Evolutionary conservation across 2,888 invertebrate species (phyloP), one percentile per base, ranked within the genome.

Genomic region (Caenorhabditis sp.): DNA sequence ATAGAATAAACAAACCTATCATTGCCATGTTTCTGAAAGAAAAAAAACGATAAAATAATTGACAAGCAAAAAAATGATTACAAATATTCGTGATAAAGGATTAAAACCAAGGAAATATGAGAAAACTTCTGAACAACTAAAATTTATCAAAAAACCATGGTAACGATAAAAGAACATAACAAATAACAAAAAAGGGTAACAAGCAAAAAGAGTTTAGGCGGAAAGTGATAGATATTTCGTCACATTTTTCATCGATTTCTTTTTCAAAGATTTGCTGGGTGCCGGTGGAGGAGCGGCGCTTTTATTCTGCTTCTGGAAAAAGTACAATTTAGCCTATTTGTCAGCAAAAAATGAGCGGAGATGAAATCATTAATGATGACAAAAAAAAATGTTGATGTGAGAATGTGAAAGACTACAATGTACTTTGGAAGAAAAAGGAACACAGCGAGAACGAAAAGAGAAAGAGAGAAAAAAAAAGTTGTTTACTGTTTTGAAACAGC

Each of bases 161-260:
- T 25, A 26, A 60, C 17, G 12, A 8, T n/a, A 60, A 49, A 60
- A 60, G 14, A 60, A 1, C 17, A 20, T 60, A 60, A 60, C 49
- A 60, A 60, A 60, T 31, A 60, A 60, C 31, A 49, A 53, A n/a
- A 60, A 27, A 23, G 31, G 12, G 52, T 23, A 8, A n/a, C n/a
- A n/a, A 52, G 38, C 17, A 36, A 52, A 31, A 53, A 31, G 43
- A 43, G 17, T 26, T 57, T 23, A 71, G 31, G 70, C 68, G 25
- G 69, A 68, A 53, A 76, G 67, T 8, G 76, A 70, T 43, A 76
- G 61, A 71, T 72, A 76, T 50, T 76, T 76, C 52, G 76, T 31
- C 8, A 76, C 79, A 49, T 75, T 65, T 63, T 76, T 76, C 66
- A 63, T 74, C 65, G 67, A 61, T 59, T 73, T 67, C 71, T 77